phyloP scores from a whole-genome alignment of 2,113 vertebrate species.

The Cryptotis parvus region DNA sequence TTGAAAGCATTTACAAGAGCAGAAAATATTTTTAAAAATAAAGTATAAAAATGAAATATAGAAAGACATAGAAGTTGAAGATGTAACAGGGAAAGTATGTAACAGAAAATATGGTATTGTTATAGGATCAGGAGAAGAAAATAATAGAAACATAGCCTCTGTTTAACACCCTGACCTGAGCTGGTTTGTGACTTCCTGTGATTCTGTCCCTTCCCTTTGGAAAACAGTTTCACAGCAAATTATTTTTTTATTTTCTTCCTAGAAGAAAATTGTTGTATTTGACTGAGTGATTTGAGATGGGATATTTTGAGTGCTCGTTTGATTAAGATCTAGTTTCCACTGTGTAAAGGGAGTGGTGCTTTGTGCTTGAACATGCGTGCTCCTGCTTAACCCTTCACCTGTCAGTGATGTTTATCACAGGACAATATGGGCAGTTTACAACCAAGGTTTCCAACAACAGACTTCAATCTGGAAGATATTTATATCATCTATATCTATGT shows the following conservation, averaged over 20 bases:
- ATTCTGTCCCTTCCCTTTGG: no score
- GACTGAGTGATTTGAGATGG: constrained; percentile 5
- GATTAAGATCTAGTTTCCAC: not conserved
- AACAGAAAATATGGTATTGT: not conserved
- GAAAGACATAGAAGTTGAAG: not conserved
- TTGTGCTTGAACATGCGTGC: not conserved
- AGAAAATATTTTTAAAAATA: not conserved
- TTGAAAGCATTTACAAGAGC: not conserved
- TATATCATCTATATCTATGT: not conserved
- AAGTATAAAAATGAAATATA: not conserved
- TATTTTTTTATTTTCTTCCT: not conserved
- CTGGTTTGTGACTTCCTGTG: no score
- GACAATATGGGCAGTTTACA: not conserved
- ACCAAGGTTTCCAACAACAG: not conserved
- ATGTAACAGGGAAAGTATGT: not conserved
- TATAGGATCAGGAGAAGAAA: not conserved
- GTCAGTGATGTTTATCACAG: not conserved
- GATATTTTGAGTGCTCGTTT: not conserved
- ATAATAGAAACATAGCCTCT: not conserved
- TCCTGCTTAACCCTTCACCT: not conserved
- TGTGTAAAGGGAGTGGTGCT: not conserved
- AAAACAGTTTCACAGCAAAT: constrained; percentile 27
- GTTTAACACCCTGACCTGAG: not conserved
- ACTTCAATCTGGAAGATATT: not conserved
- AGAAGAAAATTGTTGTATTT: constrained; percentile 31